Base-by-base conservation (phyloP, 2,797 vertebrate species). In the Novumbra hubbsi region DNA sequence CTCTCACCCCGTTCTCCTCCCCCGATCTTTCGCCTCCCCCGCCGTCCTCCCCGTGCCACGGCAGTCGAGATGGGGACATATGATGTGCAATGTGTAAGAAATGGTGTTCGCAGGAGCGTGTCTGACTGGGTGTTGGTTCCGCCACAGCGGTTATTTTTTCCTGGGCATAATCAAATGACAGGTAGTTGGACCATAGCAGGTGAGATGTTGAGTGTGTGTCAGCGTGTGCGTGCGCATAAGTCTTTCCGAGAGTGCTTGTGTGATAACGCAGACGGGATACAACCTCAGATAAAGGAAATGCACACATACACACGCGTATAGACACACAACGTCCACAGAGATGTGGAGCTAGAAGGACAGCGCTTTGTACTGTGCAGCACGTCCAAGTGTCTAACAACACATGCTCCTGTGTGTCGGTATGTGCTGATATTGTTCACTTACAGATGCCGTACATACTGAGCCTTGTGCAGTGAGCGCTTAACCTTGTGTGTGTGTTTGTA, bases 31-130 rank as follows among this genome's bases (percentile, higher is more conserved):
- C 66, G 45, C n/a, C 28, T 2, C 70, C 27, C 30, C 70, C 34
- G 32, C 4, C 8, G 34, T 38, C 34, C 68, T 50, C 12, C 70
- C 70, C 76, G 52, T 76, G 50, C 74, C 48, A 82, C 69, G 72
- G 38, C 34, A 30, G 66, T 60, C 49, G 60, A 34, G 72, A 82
- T 77, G 75, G 82, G 88, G 86, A 89, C 81, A 87, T 88, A 89
- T 86, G 84, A 86, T 83, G 81, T 83, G 83, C 73, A 79, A 71
- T 84, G 84, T 85, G 80, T 88, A 89, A 91, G 75, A 67, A 78
- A 90, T 90, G 74, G 71, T 73, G 63, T 65, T 5, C 32, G 62
- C 30, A 28, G 28, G 6, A 28, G 15, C 28, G 62, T 63, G 4
- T 64, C 27, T 32, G 28, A 30, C 27, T 64, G 62, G 17, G 62